Evolutionary conservation across 2,113 vertebrate species (phyloP).

Genomic region (Peromyscus polionotus): DNA sequence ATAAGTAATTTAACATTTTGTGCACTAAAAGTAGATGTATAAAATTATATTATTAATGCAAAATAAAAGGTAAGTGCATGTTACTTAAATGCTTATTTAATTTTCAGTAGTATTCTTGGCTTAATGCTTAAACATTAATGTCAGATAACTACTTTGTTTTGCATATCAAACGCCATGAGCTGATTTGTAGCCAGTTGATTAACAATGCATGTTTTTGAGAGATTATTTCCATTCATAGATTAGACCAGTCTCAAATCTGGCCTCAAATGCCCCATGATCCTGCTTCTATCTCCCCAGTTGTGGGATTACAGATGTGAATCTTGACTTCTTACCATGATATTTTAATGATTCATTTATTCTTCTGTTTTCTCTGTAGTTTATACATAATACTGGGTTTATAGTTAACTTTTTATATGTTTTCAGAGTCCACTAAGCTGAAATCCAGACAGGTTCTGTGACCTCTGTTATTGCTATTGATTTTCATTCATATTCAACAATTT

Average conservation of each 20-base stretch:
- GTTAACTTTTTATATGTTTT: not conserved
- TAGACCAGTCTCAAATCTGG: not conserved
- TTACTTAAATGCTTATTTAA: not conserved
- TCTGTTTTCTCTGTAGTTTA: not conserved
- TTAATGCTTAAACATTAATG: not conserved
- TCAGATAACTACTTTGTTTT: not conserved
- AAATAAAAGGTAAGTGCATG: not conserved
- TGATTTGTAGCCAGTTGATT: not conserved
- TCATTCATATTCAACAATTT: not conserved
- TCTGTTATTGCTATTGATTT: not conserved
- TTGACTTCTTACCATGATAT: not conserved
- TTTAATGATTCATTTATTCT: not conserved
- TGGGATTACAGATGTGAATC: not conserved
- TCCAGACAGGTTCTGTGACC: not conserved
- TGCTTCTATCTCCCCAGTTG: too few relatives aligned
- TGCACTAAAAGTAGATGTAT: too few relatives aligned
- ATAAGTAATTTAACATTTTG: not conserved
- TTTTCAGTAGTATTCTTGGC: not conserved
- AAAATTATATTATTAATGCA: not conserved
- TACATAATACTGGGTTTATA: not conserved
- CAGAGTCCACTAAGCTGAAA: not conserved
- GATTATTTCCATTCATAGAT: not conserved
- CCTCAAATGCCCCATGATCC: not conserved
- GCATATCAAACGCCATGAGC: not conserved
- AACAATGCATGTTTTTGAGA: not conserved